These are phyloP conservation scores for Stylophora pistillata DNA, from an alignment of 64 coral and sea anemone genomes.

Conservation along the genomic window DNA sequence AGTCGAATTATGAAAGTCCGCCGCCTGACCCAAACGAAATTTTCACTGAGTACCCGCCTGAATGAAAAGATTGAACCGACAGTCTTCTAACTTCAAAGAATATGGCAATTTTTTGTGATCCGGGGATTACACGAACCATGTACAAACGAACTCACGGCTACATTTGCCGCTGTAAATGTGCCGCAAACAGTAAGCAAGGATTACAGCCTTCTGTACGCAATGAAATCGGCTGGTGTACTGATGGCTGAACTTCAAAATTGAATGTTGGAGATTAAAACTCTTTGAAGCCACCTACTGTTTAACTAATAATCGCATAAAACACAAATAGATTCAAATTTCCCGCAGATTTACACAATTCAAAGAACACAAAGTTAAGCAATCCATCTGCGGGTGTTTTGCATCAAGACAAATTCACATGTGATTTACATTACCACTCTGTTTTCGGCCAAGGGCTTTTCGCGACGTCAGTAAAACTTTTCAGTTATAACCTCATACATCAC, in stretches of 20 bases:
- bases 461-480: neutral
- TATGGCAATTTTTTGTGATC: neutral
- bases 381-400: neutral
- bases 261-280: constrained; percentile 4
- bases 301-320: neutral
- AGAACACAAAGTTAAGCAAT: neutral
- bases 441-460: neutral
- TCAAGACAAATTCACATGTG: neutral
- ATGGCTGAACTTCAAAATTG: neutral
- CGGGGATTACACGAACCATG: neutral
- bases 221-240: neutral
- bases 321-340: constrained; percentile 21
- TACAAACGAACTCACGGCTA: neutral
- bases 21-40: neutral
- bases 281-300: constrained; percentile 15
- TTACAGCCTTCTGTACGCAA: neutral
- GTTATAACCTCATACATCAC: too few species aligned
- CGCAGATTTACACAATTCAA: constrained; percentile 4
- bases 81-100: neutral
- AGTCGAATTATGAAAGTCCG: neutral
- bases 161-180: neutral
- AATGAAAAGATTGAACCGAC: neutral
- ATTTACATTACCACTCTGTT: neutral
- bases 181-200: neutral
- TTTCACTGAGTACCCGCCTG: neutral